Base-by-base conservation (phyloP, 2,888 invertebrate species). In the Anoncus sp. region DNA sequence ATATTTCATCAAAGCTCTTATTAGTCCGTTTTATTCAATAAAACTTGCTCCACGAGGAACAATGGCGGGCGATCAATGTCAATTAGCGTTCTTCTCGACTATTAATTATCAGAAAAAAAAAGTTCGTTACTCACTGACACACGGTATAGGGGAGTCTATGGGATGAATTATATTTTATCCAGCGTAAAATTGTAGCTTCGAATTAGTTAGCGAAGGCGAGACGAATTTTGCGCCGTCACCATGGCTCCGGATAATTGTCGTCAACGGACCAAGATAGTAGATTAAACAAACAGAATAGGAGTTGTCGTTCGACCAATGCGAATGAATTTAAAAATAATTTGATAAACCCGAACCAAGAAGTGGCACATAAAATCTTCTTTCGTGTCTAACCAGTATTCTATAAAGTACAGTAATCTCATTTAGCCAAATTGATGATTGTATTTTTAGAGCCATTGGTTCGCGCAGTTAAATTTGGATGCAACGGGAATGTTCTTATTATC, bases 171-270 rank as follows among this genome's bases (percentile, higher is more conserved):
- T 35, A 40, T 16, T 35, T 45, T 59, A 69, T 18, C 53, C 35
- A 22, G 38, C 24, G 49, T 70, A 22, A 38, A 70, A 60, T 59
- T 18, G 57, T 45, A 45, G 55, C 45, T 57, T 24, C 24, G 20
- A 70, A 70, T 60, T 24, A 49, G 24, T 59, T 60, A 59, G 59
- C 59, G 38, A 18, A 38, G 38, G 43, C 59, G 35, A 49, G 27
- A 16, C 31, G 43, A 7, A 31, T 31, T 31, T 6, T 6, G 31
- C 5, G 31, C 5, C 14, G 49, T 18, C 22, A 24, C 38, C 14
- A 57, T n/a, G n/a, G 31, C 31, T 31, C 31, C 7, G 31, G 31
- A n/a, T n/a, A n/a, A n/a, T n/a, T n/a, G n/a, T n/a, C n/a, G n/a
- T n/a, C n/a, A n/a, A n/a, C n/a, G n/a, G n/a, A 31, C 57, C 35